Conservation (phyloP, 1,140 invertebrate species). For the Lepidostoma basale region DNA sequence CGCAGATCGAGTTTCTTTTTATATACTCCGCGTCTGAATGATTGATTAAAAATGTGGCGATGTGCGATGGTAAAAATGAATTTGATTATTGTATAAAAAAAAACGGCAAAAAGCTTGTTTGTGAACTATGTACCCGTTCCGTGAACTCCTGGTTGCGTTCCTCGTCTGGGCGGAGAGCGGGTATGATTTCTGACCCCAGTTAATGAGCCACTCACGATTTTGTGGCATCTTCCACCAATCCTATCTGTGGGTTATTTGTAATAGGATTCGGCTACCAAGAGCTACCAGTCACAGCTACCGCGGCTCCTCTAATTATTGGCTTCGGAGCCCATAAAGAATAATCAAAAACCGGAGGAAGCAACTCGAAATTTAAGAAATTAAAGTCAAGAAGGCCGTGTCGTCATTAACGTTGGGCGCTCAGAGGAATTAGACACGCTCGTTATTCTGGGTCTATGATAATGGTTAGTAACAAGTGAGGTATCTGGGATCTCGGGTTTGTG, state of each 20-base stretch:
- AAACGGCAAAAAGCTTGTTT: not conserved
- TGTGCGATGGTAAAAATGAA: not conserved
- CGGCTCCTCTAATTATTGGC: conserved; percentile 34
- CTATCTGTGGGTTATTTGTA: conserved; percentile 22
- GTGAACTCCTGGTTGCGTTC: not conserved
- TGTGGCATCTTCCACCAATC: not conserved
- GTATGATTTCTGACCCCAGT: conserved; percentile 14
- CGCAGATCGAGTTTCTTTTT: no score
- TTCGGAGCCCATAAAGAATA: conserved; percentile 17
- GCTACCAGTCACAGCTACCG: conserved; percentile 5
- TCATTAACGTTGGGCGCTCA: not conserved
- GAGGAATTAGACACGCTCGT: conserved; percentile 20
- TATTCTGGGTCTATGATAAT: conserved; percentile 4
- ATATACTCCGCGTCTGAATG: not conserved
- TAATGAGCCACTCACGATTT: conserved; percentile 31
- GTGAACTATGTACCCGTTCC: not conserved
- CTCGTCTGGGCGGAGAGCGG: not conserved
- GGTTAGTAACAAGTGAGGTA: no score
- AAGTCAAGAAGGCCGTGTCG: conserved; percentile 15
- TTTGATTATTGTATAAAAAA: conserved; percentile 16
- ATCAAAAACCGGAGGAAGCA: conserved; percentile 15
- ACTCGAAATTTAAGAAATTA: conserved; percentile 12
- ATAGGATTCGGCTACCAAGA: not conserved
- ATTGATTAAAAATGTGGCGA: conserved; percentile 8
- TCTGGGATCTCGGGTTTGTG: no score